Percentiles rank a stretch among this genome's conserved stretches.
Conservation (phyloP, 2,797 vertebrate genomes). For the Chanos chanos region DNA sequence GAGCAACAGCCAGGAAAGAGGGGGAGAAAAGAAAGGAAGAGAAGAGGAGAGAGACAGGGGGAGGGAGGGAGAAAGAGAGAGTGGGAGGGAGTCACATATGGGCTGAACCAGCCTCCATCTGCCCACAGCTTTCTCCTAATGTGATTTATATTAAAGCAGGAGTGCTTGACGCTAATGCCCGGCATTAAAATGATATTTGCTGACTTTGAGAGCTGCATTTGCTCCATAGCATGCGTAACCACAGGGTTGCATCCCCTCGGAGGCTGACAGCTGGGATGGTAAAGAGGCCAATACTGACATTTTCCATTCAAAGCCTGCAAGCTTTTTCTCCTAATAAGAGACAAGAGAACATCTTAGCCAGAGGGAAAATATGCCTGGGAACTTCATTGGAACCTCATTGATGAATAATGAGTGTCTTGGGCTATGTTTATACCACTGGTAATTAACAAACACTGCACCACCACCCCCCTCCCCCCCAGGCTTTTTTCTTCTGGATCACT, state of each 20-base stretch:
- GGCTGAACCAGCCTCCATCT: slow-evolving; percentile 25
- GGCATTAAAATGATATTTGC: slow-evolving; percentile 39
- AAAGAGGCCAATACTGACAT: background rate
- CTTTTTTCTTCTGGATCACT: no score
- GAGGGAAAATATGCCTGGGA: background rate
- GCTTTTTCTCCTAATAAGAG: background rate
- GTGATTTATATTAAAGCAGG: slow-evolving; percentile 43
- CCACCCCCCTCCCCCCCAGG: background rate
- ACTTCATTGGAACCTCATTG: background rate
- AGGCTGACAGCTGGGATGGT: background rate
- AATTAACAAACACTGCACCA: background rate
- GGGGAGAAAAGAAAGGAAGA: background rate
- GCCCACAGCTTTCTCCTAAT: slow-evolving; percentile 35
- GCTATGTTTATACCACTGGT: slow-evolving; percentile 2
- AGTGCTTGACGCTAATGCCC: slow-evolving; percentile 28
- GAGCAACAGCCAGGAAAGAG: background rate
- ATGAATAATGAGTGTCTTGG: background rate
- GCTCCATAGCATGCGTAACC: slow-evolving; percentile 18
- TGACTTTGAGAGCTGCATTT: slow-evolving; percentile 21
- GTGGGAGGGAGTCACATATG: slow-evolving; percentile 26
- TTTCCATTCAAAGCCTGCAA: slow-evolving; percentile 1
- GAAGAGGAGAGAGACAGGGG: background rate
- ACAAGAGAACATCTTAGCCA: background rate
- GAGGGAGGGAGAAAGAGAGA: background rate
- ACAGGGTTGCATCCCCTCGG: background rate